Conservation (phyloP, 2,113 vertebrate species). For the Taxidea taxus region DNA sequence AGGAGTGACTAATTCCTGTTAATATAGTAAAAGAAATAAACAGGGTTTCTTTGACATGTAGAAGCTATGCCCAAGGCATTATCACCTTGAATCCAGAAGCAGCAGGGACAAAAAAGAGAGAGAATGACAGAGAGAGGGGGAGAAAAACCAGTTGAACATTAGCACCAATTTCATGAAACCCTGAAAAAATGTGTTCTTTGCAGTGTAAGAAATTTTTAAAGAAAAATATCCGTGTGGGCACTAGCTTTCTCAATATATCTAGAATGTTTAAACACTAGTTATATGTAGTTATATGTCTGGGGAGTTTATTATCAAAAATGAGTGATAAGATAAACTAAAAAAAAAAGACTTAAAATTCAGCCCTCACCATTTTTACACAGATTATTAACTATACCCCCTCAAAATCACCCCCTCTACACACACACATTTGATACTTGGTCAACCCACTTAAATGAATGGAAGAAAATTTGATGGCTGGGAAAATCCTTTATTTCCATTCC, state of each 20-base stretch:
- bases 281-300: neutral
- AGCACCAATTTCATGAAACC: neutral
- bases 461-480: neutral
- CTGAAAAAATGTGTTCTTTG: neutral
- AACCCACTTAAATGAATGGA: neutral
- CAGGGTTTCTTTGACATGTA: neutral
- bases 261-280: neutral
- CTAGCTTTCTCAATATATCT: neutral
- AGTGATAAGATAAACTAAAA: neutral
- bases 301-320: neutral
- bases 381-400: neutral
- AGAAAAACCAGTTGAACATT: neutral
- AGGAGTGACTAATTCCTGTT: neutral
- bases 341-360: neutral
- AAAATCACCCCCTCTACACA: too few relatives aligned
- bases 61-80: neutral
- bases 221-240: neutral
- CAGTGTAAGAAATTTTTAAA: neutral
- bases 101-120: neutral
- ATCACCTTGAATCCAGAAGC: neutral
- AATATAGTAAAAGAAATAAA: neutral
- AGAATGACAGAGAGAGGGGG: neutral
- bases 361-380: neutral
- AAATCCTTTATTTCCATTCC: neutral
- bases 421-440: neutral